Evolutionary conservation across 2,797 vertebrate species (phyloP), one percentile per base, ranked within the genome.

Genomic region (Syndactyla subalaris): DNA sequence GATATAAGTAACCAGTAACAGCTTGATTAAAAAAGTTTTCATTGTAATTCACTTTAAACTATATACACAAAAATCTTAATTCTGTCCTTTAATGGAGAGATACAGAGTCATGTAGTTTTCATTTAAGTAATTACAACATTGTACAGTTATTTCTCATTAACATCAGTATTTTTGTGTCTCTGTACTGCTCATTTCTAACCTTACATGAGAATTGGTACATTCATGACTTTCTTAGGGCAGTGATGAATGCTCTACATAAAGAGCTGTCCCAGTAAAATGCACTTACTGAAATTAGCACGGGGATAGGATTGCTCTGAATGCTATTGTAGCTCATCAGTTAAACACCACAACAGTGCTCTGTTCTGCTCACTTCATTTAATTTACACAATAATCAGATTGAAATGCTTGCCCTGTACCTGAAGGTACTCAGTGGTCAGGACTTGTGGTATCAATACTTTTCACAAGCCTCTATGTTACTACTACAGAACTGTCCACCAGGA

Each of bases 81-180:
- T 77, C 57, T 93, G 46, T 49, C 19, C 13, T 67, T 73, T 45
- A 34, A 21, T 27, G 9, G 16, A 21, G 5, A 52, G 10, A 85
- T 43, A 26, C 11, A 38, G 66, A 86, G 43, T 48, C 32, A 23
- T 46, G 39, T 58, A 38, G 43, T 58, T 97, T 89, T 86, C 20
- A 73, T 72, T 89, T 65, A 94, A 92, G 67, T 89, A 71, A 63
- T 91, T 89, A 65, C 16, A 92, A 96, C 93, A 83, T 41, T 70
- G 10, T 62, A 66, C 73, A 15, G 92, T 94, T 72, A 19, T 83
- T 89, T 95, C 93, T 66, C 19, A 63, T 19, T 65, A 27, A 10
- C 32, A n/a, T 61, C 1, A 66, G 39, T 71, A 39, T 27, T 94
- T 94, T 93, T 91, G 66, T 90, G 63, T 94, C 96, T 96, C 84